Conservation (phyloP, 2,888 invertebrate genomes). For the Leucophenga montana region DNA sequence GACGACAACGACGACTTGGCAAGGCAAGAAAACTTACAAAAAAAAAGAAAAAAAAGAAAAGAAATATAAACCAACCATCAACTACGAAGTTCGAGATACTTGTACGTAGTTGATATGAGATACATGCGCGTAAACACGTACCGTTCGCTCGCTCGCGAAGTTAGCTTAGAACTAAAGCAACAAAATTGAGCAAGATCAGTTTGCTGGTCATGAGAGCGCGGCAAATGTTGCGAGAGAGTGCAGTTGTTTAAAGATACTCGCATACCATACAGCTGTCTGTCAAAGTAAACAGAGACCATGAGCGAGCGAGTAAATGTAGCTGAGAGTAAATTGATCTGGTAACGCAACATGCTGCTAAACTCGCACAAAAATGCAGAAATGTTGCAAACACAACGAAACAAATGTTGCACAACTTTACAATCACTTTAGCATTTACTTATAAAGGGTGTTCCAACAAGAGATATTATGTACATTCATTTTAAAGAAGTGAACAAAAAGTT, state of each 20-base stretch:
- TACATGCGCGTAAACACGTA: slow-evolving; percentile 24
- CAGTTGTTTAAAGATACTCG: too few species aligned
- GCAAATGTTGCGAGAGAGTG: background rate
- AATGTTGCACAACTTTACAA: too few species aligned
- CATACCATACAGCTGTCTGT: background rate
- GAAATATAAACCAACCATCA: background rate
- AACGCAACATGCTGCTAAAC: slow-evolving; percentile 43
- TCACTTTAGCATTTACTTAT: too few species aligned
- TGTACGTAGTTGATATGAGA: slow-evolving; percentile 25
- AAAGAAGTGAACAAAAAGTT: too few species aligned
- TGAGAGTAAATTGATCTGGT: slow-evolving; percentile 31
- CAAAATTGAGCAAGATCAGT: slow-evolving; percentile 54
- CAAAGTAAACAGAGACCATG: slow-evolving; percentile 13
- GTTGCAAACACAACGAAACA: too few species aligned
- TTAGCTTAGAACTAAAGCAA: slow-evolving; percentile 36
- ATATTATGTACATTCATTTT: too few species aligned
- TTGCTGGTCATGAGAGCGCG: slow-evolving; percentile 20
- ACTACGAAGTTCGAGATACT: slow-evolving; percentile 27
- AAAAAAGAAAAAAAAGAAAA: too few species aligned
- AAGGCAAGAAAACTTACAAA: too few species aligned
- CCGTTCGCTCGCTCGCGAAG: slow-evolving; percentile 28
- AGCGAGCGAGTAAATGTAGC: slow-evolving; percentile 2
- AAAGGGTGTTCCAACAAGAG: too few species aligned
- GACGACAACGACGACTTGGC: too few species aligned
- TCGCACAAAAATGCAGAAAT: too few species aligned